A percentile compares a stretch with the other conserved stretches of the same genome.
Evolutionary conservation across 2,113 vertebrate species (phyloP).

Genomic region (Perognathus longimembris): DNA sequence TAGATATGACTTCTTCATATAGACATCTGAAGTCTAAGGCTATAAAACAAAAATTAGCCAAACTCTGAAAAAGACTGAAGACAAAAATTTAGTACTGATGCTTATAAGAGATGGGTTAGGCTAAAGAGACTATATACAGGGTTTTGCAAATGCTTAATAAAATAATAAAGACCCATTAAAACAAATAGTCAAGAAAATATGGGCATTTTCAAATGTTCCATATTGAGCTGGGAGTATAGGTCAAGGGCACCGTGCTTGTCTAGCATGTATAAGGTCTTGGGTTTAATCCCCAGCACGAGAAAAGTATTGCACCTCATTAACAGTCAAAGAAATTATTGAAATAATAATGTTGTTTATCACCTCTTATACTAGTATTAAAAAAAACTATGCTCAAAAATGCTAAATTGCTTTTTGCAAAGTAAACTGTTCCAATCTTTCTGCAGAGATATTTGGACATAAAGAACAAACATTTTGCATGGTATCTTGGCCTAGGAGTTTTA

Average conservation of each 20-base stretch:
- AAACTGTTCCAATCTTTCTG: slow-evolving; percentile 22
- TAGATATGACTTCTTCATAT: neutral
- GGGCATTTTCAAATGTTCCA: neutral
- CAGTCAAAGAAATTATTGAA: slow-evolving; percentile 36
- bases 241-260: neutral
- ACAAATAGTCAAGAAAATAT: neutral
- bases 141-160: slow-evolving; percentile 10
- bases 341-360: slow-evolving; percentile 2
- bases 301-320: neutral
- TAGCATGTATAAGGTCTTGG: no score
- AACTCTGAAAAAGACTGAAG: neutral
- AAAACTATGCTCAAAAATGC: neutral
- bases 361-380: neutral
- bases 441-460: neutral
- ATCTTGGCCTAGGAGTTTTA: slow-evolving; percentile 3
- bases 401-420: neutral
- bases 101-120: neutral
- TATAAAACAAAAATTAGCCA: neutral
- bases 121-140: neutral
- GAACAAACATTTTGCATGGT: neutral
- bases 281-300: no score
- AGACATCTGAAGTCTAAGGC: neutral
- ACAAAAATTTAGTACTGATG: neutral
- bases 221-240: no score
- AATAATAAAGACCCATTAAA: neutral